phyloP scores from a whole-genome alignment of 2,888 invertebrate species.

The Calameuta filiformis region DNA sequence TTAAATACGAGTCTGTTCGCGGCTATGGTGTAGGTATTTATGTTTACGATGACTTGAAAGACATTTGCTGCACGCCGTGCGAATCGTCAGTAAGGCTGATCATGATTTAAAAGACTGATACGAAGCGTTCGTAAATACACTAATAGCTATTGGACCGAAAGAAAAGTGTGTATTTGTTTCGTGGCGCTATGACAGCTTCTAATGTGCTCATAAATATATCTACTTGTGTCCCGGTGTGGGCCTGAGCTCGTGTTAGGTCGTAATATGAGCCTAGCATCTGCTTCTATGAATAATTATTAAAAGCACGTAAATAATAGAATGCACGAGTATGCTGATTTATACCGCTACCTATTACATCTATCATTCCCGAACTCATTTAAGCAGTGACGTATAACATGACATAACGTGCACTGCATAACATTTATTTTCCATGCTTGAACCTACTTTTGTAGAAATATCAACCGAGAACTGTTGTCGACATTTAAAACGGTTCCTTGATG shows the following conservation, averaged over 20 bases:
- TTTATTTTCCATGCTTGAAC: not conserved
- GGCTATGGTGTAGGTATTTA: not conserved
- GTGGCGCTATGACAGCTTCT: not conserved
- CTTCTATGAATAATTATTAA: slow-evolving; percentile 22
- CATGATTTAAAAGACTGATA: not conserved
- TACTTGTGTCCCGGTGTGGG: not conserved
- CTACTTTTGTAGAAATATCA: not conserved
- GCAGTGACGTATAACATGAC: not conserved
- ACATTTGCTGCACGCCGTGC: not conserved
- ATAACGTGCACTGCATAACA: not conserved
- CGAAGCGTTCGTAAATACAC: not conserved
- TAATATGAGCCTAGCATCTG: slow-evolving; percentile 12
- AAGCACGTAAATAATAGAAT: slow-evolving; percentile 19
- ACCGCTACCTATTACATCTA: not conserved
- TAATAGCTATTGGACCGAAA: not conserved
- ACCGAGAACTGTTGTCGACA: not conserved
- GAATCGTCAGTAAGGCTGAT: not conserved
- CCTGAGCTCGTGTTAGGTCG: not conserved
- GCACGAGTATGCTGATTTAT: slow-evolving; percentile 8
- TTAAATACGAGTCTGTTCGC: not conserved
- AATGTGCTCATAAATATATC: slow-evolving; percentile 3
- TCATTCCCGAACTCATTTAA: not conserved
- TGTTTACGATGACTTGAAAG: not conserved
- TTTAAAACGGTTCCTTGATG: not conserved
- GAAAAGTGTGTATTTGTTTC: slow-evolving; percentile 6